Conservation (phyloP, 2,888 invertebrate genomes). For the Cryptocheilus praepositus region DNA sequence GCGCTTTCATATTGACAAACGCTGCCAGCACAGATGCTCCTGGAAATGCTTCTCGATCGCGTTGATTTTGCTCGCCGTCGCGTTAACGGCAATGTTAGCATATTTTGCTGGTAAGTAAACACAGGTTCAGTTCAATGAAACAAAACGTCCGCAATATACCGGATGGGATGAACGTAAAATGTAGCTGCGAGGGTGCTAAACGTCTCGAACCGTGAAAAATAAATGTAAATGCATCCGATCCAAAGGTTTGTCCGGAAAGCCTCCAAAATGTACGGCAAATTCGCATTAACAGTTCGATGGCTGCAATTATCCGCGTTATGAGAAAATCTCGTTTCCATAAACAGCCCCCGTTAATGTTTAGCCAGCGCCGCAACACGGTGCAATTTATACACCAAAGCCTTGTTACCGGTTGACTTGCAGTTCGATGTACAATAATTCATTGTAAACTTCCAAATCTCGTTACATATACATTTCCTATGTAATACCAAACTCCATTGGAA, state of each 20-base stretch:
- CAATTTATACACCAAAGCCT: conserved; percentile 28
- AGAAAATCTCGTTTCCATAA: too few species aligned
- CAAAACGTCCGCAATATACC: too few species aligned
- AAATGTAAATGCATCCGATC: too few species aligned
- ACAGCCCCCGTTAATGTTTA: not conserved
- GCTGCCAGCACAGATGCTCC: conserved; percentile 94
- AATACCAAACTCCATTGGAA: conserved; percentile 22
- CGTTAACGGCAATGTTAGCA: conserved; percentile 93
- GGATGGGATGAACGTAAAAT: too few species aligned
- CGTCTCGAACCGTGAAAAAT: too few species aligned
- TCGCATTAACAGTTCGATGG: too few species aligned
- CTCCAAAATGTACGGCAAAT: too few species aligned
- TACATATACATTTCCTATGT: conserved; percentile 44
- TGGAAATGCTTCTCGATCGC: conserved; percentile 98
- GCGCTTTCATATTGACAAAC: conserved; percentile 95
- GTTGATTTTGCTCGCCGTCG: conserved; percentile 92
- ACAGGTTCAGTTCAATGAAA: too few species aligned
- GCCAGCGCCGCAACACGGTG: conserved; percentile 11
- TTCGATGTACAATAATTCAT: conserved; percentile 50
- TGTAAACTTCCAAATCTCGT: conserved; percentile 49
- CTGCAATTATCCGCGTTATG: too few species aligned
- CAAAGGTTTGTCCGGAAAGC: too few species aligned
- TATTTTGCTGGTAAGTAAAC: conserved; percentile 92
- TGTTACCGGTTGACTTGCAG: conserved; percentile 46
- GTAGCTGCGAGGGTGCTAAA: too few species aligned